Evolutionary conservation across 1,140 invertebrate species (phyloP).

Genomic region (Micrasema minimum): DNA sequence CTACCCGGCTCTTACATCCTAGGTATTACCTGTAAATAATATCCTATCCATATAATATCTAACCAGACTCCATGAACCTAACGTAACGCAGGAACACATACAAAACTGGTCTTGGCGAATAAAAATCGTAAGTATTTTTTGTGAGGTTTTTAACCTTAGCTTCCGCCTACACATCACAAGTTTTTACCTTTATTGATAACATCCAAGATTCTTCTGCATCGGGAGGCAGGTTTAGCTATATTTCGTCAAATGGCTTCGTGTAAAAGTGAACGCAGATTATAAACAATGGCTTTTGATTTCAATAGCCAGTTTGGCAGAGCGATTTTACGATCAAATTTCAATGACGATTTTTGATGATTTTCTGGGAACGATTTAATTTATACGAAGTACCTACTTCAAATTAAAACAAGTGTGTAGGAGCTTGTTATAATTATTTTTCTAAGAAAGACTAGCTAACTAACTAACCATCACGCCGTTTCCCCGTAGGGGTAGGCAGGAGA

Average conservation of each 20-base stretch:
- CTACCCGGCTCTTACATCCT: background rate
- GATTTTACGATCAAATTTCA: constrained; percentile 11
- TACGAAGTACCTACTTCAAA: too few relatives aligned
- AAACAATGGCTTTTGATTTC: constrained; percentile 20
- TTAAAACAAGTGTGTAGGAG: too few relatives aligned
- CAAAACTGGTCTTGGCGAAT: constrained; percentile 48
- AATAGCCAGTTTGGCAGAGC: background rate
- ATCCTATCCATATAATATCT: background rate
- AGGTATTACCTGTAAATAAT: background rate
- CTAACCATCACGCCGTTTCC: too few relatives aligned
- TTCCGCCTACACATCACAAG: constrained; percentile 30
- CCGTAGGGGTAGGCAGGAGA: too few relatives aligned
- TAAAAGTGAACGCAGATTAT: constrained; percentile 27
- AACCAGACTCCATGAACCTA: background rate
- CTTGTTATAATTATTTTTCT: too few relatives aligned
- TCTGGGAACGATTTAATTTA: too few relatives aligned
- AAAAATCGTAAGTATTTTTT: constrained; percentile 51
- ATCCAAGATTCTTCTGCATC: background rate
- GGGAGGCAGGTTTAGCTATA: constrained; percentile 3
- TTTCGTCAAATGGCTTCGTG: background rate
- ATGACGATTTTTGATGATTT: too few relatives aligned
- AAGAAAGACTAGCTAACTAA: too few relatives aligned
- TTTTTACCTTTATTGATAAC: constrained; percentile 22
- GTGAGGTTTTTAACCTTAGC: constrained; percentile 50
- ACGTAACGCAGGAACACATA: background rate